Conservation (phyloP, 2,797 vertebrate species). For the Macroramphosus scolopax region DNA sequence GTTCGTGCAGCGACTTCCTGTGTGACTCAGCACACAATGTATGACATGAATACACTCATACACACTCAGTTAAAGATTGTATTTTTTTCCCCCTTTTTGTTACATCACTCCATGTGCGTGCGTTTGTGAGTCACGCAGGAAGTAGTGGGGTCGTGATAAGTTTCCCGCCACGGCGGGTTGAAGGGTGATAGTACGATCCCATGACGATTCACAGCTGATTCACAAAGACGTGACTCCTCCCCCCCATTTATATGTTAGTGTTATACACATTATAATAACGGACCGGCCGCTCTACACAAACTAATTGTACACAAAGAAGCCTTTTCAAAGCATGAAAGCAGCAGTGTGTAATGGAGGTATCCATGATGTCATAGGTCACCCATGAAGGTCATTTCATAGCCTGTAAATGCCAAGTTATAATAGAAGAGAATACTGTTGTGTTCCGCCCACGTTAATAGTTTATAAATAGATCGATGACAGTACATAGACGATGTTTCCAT, state of each 20-base stretch:
- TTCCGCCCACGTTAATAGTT: neutral
- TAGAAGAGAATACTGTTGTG: conserved; percentile 31
- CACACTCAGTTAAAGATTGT: conserved; percentile 4
- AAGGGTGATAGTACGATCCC: too few relatives aligned
- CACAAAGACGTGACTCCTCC: too few relatives aligned
- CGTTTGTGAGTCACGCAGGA: too few relatives aligned
- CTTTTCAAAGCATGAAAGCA: conserved; percentile 29
- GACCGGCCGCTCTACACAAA: neutral
- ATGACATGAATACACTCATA: neutral
- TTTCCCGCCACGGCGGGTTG: too few relatives aligned
- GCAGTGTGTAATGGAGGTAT: conserved; percentile 19
- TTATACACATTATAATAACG: conserved; percentile 1
- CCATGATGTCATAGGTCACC: conserved; percentile 45
- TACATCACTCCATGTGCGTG: neutral
- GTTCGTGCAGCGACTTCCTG: conserved; percentile 46
- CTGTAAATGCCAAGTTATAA: conserved; percentile 43
- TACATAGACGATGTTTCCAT: conserved; percentile 12
- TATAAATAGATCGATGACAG: conserved; percentile 29
- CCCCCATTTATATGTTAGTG: too few relatives aligned
- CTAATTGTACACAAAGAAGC: conserved; percentile 35
- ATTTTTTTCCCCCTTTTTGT: conserved; percentile 10
- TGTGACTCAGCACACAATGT: conserved; percentile 35
- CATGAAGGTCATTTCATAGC: conserved; percentile 31
- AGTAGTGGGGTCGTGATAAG: too few relatives aligned
- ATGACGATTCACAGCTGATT: too few relatives aligned